These are phyloP conservation scores for Oncorhynchus gorbuscha DNA, from an alignment of 2,113 vertebrate species.

Conservation along the genomic window DNA sequence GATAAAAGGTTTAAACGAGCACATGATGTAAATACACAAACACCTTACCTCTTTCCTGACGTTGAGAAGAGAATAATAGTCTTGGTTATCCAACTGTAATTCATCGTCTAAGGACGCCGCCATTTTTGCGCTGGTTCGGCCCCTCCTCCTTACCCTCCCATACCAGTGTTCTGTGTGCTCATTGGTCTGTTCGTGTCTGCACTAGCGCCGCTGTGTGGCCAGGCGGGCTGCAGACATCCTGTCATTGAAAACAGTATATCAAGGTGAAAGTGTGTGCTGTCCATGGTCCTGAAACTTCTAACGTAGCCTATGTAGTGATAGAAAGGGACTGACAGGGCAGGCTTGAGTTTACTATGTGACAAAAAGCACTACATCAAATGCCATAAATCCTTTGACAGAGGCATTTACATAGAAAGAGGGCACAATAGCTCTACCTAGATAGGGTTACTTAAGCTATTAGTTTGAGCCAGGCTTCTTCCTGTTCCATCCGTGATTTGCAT, in stretches of 20 bases:
- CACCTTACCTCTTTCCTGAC: slow-evolving; percentile 87
- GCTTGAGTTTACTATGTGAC: too few relatives aligned
- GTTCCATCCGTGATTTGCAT: too few relatives aligned
- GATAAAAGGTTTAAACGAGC: neutral
- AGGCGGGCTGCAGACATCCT: neutral
- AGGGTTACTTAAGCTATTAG: too few relatives aligned
- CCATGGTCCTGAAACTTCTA: too few relatives aligned
- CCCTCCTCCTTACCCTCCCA: slow-evolving; percentile 49
- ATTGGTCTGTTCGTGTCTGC: slow-evolving; percentile 38
- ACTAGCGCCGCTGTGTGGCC: neutral
- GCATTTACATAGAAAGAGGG: too few relatives aligned
- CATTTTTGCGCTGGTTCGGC: slow-evolving; percentile 82
- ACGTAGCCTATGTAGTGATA: neutral
- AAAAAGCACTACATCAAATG: too few relatives aligned
- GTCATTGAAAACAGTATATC: neutral
- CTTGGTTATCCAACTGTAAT: slow-evolving; percentile 84
- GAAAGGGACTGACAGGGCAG: too few relatives aligned
- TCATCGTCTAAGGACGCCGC: slow-evolving; percentile 89
- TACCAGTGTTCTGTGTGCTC: slow-evolving; percentile 12
- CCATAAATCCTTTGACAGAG: too few relatives aligned
- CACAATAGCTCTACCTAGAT: too few relatives aligned
- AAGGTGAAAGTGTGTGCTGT: too few relatives aligned
- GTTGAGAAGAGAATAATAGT: slow-evolving; percentile 90
- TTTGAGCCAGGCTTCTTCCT: too few relatives aligned
- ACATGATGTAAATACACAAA: neutral